A percentile compares a stretch with the other conserved stretches of the same genome.
Conservation (phyloP, 2,888 invertebrate species). For the Agriopis leucophaearia region DNA sequence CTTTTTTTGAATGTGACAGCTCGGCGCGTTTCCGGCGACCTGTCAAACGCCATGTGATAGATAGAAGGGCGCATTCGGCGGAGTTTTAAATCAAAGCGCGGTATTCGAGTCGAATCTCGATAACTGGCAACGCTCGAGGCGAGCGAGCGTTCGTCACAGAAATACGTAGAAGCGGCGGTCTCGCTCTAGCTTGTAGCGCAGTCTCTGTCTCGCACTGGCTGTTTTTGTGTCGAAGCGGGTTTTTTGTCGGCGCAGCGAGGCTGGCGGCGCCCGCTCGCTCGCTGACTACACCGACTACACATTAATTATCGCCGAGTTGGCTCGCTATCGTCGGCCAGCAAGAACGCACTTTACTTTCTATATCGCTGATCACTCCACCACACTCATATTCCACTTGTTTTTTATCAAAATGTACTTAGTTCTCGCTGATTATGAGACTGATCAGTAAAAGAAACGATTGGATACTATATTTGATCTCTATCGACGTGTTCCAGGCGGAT, state of each 20-base stretch:
- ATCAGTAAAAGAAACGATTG: not conserved
- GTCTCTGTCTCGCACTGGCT: constrained; percentile 75
- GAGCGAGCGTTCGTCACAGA: constrained; percentile 81
- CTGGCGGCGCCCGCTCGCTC: constrained; percentile 73
- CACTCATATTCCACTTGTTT: constrained; percentile 56
- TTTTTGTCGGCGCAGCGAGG: constrained; percentile 80
- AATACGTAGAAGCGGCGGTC: constrained; percentile 75
- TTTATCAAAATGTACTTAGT: constrained; percentile 39
- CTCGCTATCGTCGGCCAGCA: constrained; percentile 68
- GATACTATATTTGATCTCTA: not conserved
- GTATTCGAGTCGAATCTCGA: constrained; percentile 78
- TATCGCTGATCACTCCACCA: constrained; percentile 64
- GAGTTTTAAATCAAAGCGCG: constrained; percentile 85
- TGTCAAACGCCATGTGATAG: constrained; percentile 87
- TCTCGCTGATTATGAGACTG: not conserved
- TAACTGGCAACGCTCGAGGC: constrained; percentile 81
- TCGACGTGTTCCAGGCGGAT: constrained; percentile 6
- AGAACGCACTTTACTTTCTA: constrained; percentile 84
- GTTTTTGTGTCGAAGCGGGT: constrained; percentile 86
- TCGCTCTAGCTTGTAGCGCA: constrained; percentile 61
- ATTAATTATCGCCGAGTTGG: constrained; percentile 83
- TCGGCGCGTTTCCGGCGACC: constrained; percentile 80
- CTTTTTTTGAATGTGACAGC: constrained; percentile 82
- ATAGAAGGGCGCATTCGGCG: constrained; percentile 85
- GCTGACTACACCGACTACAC: constrained; percentile 81